Conservation (phyloP, 2,888 invertebrate genomes). For the Eristalis intricaria region DNA sequence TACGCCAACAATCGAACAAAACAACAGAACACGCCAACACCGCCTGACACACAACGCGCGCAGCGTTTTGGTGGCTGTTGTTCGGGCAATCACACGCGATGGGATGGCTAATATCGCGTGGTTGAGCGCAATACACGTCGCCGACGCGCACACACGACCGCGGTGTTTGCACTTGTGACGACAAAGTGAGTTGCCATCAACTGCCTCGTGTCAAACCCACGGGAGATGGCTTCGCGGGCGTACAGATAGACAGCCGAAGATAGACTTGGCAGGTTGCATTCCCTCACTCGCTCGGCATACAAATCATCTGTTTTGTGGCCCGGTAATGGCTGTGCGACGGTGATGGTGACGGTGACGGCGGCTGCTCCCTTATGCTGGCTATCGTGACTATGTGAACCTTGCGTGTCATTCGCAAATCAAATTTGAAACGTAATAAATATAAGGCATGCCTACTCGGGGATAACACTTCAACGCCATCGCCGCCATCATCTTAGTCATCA, state of each 20-base stretch:
- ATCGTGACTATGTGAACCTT: slow-evolving; percentile 67
- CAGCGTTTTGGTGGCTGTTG: slow-evolving; percentile 30
- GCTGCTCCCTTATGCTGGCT: slow-evolving; percentile 37
- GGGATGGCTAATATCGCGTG: slow-evolving; percentile 67
- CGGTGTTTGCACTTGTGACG: slow-evolving; percentile 53
- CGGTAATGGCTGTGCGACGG: slow-evolving; percentile 32
- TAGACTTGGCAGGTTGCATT: slow-evolving; percentile 45
- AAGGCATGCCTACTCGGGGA: slow-evolving; percentile 35
- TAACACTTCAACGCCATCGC: slow-evolving; percentile 56
- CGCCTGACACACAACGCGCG: neutral
- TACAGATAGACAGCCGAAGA: slow-evolving; percentile 31
- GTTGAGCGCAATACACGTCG: slow-evolving; percentile 46
- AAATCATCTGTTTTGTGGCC: slow-evolving; percentile 61
- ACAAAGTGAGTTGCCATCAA: slow-evolving; percentile 66
- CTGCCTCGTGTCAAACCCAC: slow-evolving; percentile 13
- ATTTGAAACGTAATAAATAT: slow-evolving; percentile 60
- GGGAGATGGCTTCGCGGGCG: slow-evolving; percentile 13
- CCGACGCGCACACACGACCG: neutral
- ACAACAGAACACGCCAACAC: slow-evolving; percentile 42
- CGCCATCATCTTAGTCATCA: slow-evolving; percentile 19
- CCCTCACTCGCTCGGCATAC: slow-evolving; percentile 43
- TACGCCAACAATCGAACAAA: slow-evolving; percentile 58
- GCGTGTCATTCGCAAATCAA: slow-evolving; percentile 70
- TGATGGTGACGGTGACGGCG: neutral
- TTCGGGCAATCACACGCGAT: slow-evolving; percentile 49